A percentile compares a stretch with the other conserved stretches of the same genome.
Evolutionary conservation across 2,888 invertebrate genomes (phyloP).

Genomic region (Eupithecia tripunctaria): DNA sequence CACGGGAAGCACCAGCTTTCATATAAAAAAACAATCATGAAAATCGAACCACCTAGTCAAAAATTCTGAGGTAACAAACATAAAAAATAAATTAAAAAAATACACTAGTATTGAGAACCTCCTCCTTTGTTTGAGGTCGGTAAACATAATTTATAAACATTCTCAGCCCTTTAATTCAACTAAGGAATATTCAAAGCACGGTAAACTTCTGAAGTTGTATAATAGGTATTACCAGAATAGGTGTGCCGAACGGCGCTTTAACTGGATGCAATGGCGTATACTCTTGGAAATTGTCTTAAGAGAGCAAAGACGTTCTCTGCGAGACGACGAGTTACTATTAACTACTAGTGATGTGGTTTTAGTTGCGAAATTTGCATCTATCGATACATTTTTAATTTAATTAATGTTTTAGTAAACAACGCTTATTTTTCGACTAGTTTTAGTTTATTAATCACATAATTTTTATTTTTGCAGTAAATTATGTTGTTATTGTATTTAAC

Average conservation of each 20-base stretch:
- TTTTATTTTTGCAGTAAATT: not conserved
- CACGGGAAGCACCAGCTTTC: too few relatives aligned
- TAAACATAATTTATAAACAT: not conserved
- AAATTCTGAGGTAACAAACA: too few relatives aligned
- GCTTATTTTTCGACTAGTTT: not conserved
- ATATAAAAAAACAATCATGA: too few relatives aligned
- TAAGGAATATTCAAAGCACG: conserved; percentile 4
- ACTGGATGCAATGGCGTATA: conserved; percentile 73
- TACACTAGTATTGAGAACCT: too few relatives aligned
- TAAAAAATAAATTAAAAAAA: too few relatives aligned
- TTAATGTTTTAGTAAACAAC: not conserved
- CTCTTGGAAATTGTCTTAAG: conserved; percentile 76
- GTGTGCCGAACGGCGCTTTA: conserved; percentile 52
- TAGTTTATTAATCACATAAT: not conserved
- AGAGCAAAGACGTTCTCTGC: conserved; percentile 70
- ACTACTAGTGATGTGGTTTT: conserved; percentile 63
- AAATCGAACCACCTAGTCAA: too few relatives aligned
- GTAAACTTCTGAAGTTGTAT: conserved; percentile 10
- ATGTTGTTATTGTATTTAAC: not conserved
- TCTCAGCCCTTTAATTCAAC: not conserved
- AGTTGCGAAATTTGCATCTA: conserved; percentile 14
- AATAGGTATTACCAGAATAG: conserved; percentile 48
- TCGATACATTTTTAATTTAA: conserved; percentile 13
- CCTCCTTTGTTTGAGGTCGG: too few relatives aligned
- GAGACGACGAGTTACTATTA: conserved; percentile 75